Evolutionary conservation across 2,888 invertebrate species (phyloP), one percentile per base, ranked within the genome.

Genomic region (Aquatica leii): DNA sequence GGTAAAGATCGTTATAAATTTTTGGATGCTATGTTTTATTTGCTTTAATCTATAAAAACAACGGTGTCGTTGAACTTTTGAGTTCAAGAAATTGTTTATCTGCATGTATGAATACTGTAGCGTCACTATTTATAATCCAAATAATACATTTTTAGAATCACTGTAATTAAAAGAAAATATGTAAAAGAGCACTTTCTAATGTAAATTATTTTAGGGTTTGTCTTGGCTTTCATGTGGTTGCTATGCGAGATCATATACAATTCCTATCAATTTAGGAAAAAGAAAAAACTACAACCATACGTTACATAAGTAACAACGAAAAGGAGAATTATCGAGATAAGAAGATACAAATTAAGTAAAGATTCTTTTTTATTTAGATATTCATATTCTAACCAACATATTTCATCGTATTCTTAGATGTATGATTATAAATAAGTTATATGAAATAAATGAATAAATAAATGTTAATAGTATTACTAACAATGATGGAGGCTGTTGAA

Each of bases 401-500:
- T 4, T 2, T 2, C 24, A 2, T 24, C 24, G 6, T 24, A 4
- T 24, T 4, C 2, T 24, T 6, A 41, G 41, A 14, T 41, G 17
- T 15, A 41, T 14, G 6, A 41, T 12, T 41, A 43, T 17, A 58
- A 9, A 56, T 56, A 57, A 54, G 4, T 31, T 15, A 34, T n/a
- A n/a, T 20, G 8, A 41, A 12, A 35, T 41, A 40, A 15, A 37
- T 34, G 31, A 49, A 50, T 58, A 14, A 21, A 18, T 50, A 50
- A 31, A 24, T n/a, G 8, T 52, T 34, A 35, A 31, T 40, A 46
- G 17, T 21, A 53, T 59, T 34, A 51, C 46, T 73, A 81, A 72
- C 79, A 89, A 77, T 84, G 81, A 81, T 92, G 92, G 88, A 92
- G 88, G 73, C 88, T 87, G 65, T 86, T 82, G 79, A 92, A 92